These are phyloP conservation scores for Margarornis squamiger DNA, from an alignment of 2,797 vertebrate genomes.

Conservation along the genomic window DNA sequence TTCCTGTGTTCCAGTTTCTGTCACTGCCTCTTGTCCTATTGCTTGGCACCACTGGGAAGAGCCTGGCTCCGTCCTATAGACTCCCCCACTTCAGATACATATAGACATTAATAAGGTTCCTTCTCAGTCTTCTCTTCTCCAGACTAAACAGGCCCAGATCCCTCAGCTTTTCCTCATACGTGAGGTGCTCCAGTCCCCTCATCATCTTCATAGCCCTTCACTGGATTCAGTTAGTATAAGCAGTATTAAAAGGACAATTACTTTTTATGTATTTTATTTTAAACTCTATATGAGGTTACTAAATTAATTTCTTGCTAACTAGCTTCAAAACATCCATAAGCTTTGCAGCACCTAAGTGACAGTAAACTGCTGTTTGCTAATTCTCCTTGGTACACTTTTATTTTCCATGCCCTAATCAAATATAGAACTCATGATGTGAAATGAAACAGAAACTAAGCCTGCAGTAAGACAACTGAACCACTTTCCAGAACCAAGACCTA, in stretches of 20 bases:
- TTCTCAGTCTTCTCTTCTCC: rapidly evolving
- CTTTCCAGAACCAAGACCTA: not conserved
- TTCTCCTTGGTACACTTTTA: not conserved
- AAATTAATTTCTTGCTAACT: not conserved
- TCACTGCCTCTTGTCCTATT: not conserved
- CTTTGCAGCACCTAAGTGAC: not conserved
- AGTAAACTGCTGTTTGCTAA: not conserved
- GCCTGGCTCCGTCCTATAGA: not conserved
- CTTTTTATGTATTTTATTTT: not conserved
- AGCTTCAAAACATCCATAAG: not conserved
- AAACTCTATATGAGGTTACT: not conserved
- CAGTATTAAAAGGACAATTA: not conserved
- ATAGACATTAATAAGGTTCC: not conserved
- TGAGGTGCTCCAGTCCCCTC: not conserved
- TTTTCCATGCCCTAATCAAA: not conserved
- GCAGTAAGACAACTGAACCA: not conserved
- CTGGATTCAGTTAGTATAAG: not conserved
- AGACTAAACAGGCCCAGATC: not conserved
- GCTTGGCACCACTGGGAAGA: not conserved
- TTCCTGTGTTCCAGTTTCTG: not conserved
- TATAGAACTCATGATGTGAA: not conserved
- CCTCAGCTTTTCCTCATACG: not conserved
- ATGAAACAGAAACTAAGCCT: not conserved
- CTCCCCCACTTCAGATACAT: not conserved
- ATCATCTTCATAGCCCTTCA: rapidly evolving